Percentiles rank a stretch among this genome's conserved stretches.
Conservation (phyloP, 2,113 vertebrate species). For the Synodontis membranacea region DNA sequence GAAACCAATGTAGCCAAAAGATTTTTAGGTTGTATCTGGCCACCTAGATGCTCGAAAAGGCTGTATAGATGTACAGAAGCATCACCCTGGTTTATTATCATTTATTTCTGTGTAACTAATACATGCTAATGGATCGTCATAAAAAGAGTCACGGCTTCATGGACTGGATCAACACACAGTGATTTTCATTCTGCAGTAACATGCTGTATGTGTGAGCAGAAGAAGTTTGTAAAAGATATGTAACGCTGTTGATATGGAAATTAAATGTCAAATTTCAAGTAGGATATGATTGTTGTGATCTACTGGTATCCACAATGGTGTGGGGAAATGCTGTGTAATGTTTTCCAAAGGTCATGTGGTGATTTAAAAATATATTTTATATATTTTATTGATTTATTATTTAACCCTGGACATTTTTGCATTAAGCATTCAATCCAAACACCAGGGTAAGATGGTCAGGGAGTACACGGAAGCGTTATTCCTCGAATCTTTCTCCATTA, state of each 20-base stretch:
- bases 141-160: slow-evolving; percentile 31
- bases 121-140: slow-evolving; percentile 41
- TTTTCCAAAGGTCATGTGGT: background rate
- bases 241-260: slow-evolving; percentile 52
- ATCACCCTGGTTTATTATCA: slow-evolving; percentile 47
- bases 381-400: background rate
- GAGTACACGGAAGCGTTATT: too few species aligned
- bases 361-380: background rate
- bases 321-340: background rate
- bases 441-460: background rate
- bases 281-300: slow-evolving; percentile 26
- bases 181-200: slow-evolving; percentile 42
- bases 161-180: slow-evolving; percentile 33
- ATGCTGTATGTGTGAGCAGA: slow-evolving; percentile 49
- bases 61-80: slow-evolving; percentile 45
- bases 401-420: background rate
- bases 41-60: slow-evolving; percentile 21
- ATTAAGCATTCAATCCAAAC: background rate
- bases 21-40: slow-evolving; percentile 31
- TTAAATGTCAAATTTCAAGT: slow-evolving; percentile 64
- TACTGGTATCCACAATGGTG: background rate
- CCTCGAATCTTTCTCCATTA: background rate
- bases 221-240: slow-evolving; percentile 46
- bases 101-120: slow-evolving; percentile 47
- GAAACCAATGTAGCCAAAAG: slow-evolving; percentile 41